Conservation (phyloP, 2,113 vertebrate species). For the Mystacornis crossleyi region DNA sequence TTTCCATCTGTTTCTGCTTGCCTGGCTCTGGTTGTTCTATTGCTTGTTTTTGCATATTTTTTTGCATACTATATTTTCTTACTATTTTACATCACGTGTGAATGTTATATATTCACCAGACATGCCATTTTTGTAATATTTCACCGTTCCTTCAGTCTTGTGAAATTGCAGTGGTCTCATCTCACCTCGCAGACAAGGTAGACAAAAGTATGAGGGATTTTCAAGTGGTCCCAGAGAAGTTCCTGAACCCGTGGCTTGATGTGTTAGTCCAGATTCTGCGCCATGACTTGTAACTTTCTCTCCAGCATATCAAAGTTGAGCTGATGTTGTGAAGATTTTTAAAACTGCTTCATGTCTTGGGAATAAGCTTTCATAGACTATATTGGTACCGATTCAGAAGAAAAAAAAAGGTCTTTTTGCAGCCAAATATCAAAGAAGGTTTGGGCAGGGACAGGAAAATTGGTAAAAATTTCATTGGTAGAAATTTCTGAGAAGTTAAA, state of each 20-base stretch:
- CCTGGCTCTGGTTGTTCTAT: background rate
- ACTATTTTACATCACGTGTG: background rate
- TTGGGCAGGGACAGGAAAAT: background rate
- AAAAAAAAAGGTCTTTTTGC: background rate
- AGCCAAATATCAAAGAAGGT: background rate
- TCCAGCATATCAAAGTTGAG: background rate
- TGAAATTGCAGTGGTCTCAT: background rate
- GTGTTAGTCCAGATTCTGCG: background rate
- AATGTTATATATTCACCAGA: background rate
- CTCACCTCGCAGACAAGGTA: background rate
- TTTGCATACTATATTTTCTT: background rate
- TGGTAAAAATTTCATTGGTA: background rate
- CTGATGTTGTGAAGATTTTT: background rate
- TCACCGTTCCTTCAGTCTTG: background rate
- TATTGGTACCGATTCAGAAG: background rate
- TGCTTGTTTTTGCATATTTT: background rate
- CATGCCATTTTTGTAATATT: background rate
- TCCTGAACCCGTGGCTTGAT: background rate
- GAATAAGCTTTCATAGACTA: background rate
- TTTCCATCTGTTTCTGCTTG: background rate
- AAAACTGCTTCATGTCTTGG: background rate
- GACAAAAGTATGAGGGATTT: background rate
- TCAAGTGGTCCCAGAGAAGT: background rate
- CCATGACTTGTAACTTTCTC: background rate
- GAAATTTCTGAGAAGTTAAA: conserved; percentile 16